These are phyloP conservation scores for Hermaeophaga mercurialis DNA, from an alignment of 2,888 invertebrate genomes.

Conservation along the genomic window DNA sequence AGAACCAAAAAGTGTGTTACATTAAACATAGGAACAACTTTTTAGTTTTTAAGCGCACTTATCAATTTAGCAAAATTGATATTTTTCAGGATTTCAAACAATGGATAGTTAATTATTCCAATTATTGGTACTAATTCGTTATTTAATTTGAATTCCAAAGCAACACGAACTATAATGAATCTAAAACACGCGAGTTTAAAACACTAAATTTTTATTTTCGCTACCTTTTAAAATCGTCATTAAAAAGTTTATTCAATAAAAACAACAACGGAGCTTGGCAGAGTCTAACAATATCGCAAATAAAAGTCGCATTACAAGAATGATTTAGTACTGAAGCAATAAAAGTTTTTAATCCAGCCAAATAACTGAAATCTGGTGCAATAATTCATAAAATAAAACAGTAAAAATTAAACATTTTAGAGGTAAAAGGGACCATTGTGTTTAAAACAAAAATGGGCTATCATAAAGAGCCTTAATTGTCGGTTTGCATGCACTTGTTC, in stretches of 20 bases:
- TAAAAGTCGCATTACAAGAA: neutral
- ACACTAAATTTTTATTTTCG: neutral
- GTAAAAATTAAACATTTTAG: neutral
- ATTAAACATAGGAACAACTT: too few species aligned
- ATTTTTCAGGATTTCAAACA: too few species aligned
- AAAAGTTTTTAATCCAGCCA: neutral
- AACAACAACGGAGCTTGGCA: neutral
- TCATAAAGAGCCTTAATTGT: neutral
- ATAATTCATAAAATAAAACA: neutral
- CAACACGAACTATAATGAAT: too few species aligned
- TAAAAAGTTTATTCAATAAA: neutral
- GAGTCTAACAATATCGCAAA: neutral
- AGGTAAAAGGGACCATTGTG: neutral
- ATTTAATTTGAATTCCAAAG: too few species aligned
- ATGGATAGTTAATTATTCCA: too few species aligned
- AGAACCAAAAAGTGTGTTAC: too few species aligned
- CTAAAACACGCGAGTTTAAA: too few species aligned
- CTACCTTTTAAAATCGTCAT: neutral
- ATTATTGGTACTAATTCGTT: too few species aligned
- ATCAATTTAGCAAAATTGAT: too few species aligned
- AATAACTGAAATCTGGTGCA: neutral
- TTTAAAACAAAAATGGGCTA: neutral
- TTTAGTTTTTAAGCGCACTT: too few species aligned
- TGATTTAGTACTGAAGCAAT: neutral
- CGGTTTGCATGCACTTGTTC: neutral